A percentile compares a stretch with the other conserved stretches of the same genome.
Evolutionary conservation across 2,113 vertebrate genomes (phyloP).

Genomic region (Hippocampus abdominalis): DNA sequence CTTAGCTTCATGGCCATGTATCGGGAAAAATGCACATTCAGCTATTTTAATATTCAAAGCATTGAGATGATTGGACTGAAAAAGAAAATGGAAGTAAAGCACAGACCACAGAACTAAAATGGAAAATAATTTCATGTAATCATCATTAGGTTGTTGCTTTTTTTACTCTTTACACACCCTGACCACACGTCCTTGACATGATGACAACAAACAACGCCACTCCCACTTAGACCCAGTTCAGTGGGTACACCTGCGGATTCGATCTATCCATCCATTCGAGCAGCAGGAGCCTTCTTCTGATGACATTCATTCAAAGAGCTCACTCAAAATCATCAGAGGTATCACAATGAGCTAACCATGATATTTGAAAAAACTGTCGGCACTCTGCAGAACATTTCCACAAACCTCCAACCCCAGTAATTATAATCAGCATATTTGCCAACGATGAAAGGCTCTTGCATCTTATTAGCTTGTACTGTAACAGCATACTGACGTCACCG

Average conservation of each 20-base stretch:
- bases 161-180: too few relatives aligned
- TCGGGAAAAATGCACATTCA: too few relatives aligned
- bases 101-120: too few relatives aligned
- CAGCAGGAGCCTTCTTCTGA: neutral
- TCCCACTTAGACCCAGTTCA: neutral
- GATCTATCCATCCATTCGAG: neutral
- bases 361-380: neutral
- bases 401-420: neutral
- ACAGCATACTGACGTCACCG: neutral
- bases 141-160: too few relatives aligned
- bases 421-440: neutral
- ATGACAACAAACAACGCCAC: neutral
- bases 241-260: neutral
- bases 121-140: too few relatives aligned
- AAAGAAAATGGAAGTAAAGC: too few relatives aligned
- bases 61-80: too few relatives aligned
- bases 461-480: neutral
- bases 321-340: neutral
- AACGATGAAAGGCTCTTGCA: neutral
- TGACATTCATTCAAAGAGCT: neutral
- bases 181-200: too few relatives aligned
- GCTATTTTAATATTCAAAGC: too few relatives aligned
- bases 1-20: too few relatives aligned
- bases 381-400: neutral
- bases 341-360: neutral